phyloP scores from a whole-genome alignment of 2,888 invertebrate species.

The Caenorhabditis sp. region DNA sequence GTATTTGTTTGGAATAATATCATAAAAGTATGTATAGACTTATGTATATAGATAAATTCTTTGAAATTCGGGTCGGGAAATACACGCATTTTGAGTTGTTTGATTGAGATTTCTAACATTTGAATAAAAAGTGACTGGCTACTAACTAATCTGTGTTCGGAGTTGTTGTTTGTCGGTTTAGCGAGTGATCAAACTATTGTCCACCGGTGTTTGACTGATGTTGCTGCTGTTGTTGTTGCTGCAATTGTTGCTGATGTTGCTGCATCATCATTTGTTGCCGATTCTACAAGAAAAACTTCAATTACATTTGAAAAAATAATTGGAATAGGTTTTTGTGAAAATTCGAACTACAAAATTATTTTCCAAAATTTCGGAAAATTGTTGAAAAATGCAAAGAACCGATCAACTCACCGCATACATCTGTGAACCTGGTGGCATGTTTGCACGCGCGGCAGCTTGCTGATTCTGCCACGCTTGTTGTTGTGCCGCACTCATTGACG shows the following conservation, averaged over 20 bases:
- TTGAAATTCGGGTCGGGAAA: not conserved
- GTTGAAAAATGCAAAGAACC: not conserved
- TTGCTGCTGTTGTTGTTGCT: slow-evolving; percentile 23
- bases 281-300: slow-evolving; percentile 15
- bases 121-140: not conserved
- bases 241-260: slow-evolving; percentile 24
- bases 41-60: not conserved
- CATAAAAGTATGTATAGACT: not conserved
- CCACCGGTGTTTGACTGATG: slow-evolving; percentile 26
- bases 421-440: not conserved
- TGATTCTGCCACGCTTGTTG: slow-evolving; percentile 26
- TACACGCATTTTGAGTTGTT: not conserved
- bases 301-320: not conserved
- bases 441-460: not conserved
- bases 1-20: not conserved
- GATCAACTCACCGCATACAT: not conserved
- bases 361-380: not conserved
- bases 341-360: not conserved
- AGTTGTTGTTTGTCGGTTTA: too few relatives aligned
- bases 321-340: not conserved
- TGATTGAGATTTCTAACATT: not conserved
- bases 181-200: not conserved
- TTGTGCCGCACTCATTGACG: slow-evolving; percentile 28
- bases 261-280: slow-evolving; percentile 28
- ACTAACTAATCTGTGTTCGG: not conserved